These are phyloP conservation scores for Chascanopsetta lugubris DNA, from an alignment of 2,113 vertebrate genomes.

Conservation along the genomic window DNA sequence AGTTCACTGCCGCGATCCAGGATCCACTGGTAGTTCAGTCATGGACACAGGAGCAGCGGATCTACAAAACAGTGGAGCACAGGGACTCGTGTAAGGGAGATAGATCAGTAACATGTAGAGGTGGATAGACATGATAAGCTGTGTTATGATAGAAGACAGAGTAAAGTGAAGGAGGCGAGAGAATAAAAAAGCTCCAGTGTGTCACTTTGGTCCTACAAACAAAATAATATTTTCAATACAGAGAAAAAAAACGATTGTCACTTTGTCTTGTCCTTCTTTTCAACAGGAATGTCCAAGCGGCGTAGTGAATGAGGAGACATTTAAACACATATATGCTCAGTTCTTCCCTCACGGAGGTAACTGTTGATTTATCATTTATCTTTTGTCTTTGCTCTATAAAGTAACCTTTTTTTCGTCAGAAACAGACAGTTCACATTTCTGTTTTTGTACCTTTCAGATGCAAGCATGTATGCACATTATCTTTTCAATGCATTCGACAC, in stretches of 20 bases:
- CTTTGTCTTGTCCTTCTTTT: neutral
- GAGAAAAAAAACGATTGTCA: neutral
- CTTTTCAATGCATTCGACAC: conserved; percentile 97
- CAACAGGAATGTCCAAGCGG: conserved; percentile 96
- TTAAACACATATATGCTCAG: conserved; percentile 98
- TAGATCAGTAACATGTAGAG: no score
- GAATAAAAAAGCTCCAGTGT: no score
- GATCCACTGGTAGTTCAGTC: no score
- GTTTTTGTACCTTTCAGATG: conserved; percentile 83
- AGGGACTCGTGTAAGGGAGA: no score
- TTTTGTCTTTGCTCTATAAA: neutral
- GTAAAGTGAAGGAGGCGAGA: no score
- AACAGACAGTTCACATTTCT: neutral
- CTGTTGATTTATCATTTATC: neutral
- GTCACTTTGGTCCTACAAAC: no score
- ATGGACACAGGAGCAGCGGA: no score
- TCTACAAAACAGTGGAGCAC: no score
- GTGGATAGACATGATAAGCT: no score
- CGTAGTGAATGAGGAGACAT: conserved; percentile 96
- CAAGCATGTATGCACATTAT: conserved; percentile 96
- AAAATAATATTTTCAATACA: no score
- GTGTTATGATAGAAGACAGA: no score
- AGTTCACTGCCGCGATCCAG: no score
- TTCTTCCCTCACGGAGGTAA: conserved; percentile 99
- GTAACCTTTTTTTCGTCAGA: neutral